Base-by-base conservation (phyloP, 2,797 vertebrate genomes). In the Pipistrellus nathusii region DNA sequence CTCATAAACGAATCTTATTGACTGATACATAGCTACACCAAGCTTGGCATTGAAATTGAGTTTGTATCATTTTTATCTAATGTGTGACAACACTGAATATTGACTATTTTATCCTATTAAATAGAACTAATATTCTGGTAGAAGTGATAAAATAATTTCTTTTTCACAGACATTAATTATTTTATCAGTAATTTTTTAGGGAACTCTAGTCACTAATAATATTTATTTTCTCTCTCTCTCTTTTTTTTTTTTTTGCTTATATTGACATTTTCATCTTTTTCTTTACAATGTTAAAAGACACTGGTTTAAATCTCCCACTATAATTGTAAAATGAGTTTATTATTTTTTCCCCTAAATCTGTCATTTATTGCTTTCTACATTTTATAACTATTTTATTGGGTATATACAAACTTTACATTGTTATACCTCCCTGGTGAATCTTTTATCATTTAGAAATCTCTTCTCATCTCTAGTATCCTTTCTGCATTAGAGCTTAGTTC, bases 91-190 rank as follows among this genome's bases (percentile, higher is more conserved):
- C 38, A 25, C 20, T 81, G 27, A 73, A 44, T 83, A 59, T 80
- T 92, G 53, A 62, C n/a, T 85, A 21, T 77, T 94, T 64, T 59
- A 83, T 69, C 3, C 8, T 35, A 75, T 30, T n/a, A 76, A 88
- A 83, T 18, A 38, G 38, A 85, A 76, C 71, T 4, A 10, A 44
- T 48, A 82, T 48, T 62, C 46, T 27, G 25, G 0, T 69, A 18
- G 66, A 62, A 35, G 6, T 85, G 15, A 76, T 80, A 88, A 78
- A 93, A 82, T 41, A 69, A 10, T 27, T 90, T 85, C 2, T 87
- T 86, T 78, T 69, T 90, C 32, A 72, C 21, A 85, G 6, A 25
- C 9, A 57, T 62, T 13, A 76, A 6, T 83, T 87, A 68, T 8
- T 73, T 9, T 30, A 51, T n/a, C 57, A 90, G 14, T 7, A 48